phyloP scores from a whole-genome alignment of 1,140 invertebrate species.

The Heliconius melpomene region DNA sequence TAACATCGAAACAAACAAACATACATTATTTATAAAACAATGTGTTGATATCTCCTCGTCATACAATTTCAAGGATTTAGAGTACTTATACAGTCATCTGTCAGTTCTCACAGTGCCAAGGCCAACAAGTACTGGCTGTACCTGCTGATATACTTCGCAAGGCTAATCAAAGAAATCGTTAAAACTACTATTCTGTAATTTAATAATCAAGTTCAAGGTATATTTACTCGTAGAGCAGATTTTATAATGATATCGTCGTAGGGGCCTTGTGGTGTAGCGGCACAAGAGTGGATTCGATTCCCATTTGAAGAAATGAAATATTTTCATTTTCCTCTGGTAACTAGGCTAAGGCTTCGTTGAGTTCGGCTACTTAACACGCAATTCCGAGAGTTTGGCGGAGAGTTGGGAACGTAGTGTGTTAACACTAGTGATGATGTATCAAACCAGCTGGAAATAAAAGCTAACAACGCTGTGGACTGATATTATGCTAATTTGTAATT shows the following conservation, averaged over 20 bases:
- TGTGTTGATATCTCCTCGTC: not conserved
- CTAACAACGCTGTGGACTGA: too few species aligned
- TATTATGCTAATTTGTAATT: too few species aligned
- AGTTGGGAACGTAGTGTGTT: too few species aligned
- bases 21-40: slow-evolving; percentile 27
- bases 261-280: too few species aligned
- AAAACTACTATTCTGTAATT: not conserved
- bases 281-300: too few species aligned
- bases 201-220: not conserved
- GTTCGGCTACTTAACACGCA: too few species aligned
- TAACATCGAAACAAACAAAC: not conserved
- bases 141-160: not conserved
- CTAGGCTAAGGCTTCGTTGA: too few species aligned
- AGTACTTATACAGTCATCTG: slow-evolving; percentile 19
- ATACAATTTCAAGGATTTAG: not conserved
- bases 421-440: too few species aligned
- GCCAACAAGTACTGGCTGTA: not conserved
- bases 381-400: too few species aligned
- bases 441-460: too few species aligned
- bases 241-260: not conserved
- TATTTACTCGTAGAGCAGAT: not conserved
- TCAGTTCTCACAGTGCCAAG: slow-evolving; percentile 31
- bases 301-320: too few species aligned
- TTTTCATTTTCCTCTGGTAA: too few species aligned
- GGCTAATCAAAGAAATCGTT: slow-evolving; percentile 2